Evolutionary conservation across 2,113 vertebrate genomes (phyloP).

Genomic region (Jacana jacana): DNA sequence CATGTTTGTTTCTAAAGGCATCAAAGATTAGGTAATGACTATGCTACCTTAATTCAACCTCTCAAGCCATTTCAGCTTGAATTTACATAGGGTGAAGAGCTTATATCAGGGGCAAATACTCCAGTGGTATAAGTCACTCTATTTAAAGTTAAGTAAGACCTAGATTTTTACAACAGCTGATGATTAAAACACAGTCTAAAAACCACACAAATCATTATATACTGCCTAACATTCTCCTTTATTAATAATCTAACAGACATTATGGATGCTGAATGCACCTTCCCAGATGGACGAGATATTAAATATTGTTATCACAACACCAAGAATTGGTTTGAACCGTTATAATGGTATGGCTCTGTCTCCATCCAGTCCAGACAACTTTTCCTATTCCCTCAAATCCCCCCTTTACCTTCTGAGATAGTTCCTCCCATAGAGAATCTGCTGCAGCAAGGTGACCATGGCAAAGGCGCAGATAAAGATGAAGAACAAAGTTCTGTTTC

Average conservation of each 20-base stretch:
- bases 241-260: neutral
- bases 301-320: neutral
- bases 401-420: slow-evolving; percentile 90
- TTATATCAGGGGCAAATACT: too few relatives aligned
- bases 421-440: too few relatives aligned
- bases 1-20: neutral
- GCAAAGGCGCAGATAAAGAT: too few relatives aligned
- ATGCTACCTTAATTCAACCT: neutral
- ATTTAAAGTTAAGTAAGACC: neutral
- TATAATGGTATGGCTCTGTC: neutral
- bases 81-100: too few relatives aligned
- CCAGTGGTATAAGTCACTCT: neutral
- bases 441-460: too few relatives aligned
- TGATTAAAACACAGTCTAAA: neutral
- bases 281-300: neutral
- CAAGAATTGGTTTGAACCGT: neutral
- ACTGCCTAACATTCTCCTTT: neutral
- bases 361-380: neutral
- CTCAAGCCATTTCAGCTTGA: neutral
- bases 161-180: neutral
- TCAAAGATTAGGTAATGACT: neutral
- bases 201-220: neutral
- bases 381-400: neutral
- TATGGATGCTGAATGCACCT: neutral
- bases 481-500: too few relatives aligned